A percentile compares a stretch with the other conserved stretches of the same genome.
phyloP scores from a whole-genome alignment of 2,797 vertebrate genomes.

The Nyctalus aviator region DNA sequence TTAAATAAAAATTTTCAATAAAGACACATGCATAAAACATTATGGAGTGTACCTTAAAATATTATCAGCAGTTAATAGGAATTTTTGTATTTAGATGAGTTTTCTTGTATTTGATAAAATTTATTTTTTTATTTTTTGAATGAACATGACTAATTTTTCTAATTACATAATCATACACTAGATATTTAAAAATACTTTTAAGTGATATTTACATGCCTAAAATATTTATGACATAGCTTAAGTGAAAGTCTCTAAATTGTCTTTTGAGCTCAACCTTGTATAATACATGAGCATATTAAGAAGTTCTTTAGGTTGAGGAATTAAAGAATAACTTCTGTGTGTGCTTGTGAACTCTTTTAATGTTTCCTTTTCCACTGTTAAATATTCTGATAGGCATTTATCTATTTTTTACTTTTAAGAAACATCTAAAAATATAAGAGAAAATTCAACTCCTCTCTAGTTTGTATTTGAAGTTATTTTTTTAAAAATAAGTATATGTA shows the following conservation, averaged over 20 bases:
- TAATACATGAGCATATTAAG: neutral
- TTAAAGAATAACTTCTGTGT: neutral
- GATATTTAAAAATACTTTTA: neutral
- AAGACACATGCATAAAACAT: neutral
- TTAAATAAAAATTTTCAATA: neutral
- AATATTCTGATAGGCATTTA: neutral
- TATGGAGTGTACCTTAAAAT: neutral
- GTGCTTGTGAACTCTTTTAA: neutral
- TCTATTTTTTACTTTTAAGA: neutral
- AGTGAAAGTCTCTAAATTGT: neutral
- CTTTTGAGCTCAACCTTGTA: neutral
- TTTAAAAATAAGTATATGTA: neutral
- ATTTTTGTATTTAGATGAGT: neutral
- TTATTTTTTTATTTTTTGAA: neutral
- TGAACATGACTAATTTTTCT: neutral
- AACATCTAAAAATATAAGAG: neutral
- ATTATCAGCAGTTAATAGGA: neutral
- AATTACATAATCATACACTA: conserved; percentile 1
- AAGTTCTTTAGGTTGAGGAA: neutral
- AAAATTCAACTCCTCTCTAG: neutral
- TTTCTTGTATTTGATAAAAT: neutral
- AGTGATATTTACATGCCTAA: neutral
- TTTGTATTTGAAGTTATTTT: neutral
- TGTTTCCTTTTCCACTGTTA: neutral
- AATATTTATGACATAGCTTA: neutral